A percentile compares a stretch with the other conserved stretches of the same genome.
These are phyloP conservation scores for Meiosimyza platycephala DNA, from an alignment of 2,888 invertebrate species.

Conservation along the genomic window DNA sequence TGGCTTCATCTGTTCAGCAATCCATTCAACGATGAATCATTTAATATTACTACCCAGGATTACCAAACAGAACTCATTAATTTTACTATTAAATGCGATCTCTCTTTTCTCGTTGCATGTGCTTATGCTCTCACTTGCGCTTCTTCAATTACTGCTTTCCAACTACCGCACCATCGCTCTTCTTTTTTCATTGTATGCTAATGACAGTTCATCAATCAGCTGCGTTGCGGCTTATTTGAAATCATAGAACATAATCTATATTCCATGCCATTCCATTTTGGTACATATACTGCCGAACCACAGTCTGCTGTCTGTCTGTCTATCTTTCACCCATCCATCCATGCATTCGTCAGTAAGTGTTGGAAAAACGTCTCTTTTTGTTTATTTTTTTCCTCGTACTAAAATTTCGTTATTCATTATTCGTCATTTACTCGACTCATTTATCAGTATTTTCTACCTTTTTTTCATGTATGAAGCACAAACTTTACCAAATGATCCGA, in stretches of 20 bases:
- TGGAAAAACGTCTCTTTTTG: background rate
- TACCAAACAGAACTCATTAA: constrained; percentile 43
- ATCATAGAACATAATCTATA: constrained; percentile 46
- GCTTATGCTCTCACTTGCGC: too few relatives aligned
- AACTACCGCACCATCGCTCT: background rate
- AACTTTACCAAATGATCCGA: background rate
- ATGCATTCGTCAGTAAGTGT: constrained; percentile 8
- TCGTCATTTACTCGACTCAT: constrained; percentile 50
- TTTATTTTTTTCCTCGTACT: background rate
- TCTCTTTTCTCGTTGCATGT: constrained; percentile 1
- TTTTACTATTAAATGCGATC: constrained; percentile 30
- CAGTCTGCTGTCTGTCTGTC: background rate
- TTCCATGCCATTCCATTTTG: constrained; percentile 35
- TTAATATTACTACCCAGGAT: background rate
- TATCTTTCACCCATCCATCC: constrained; percentile 9
- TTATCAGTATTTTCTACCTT: constrained; percentile 49
- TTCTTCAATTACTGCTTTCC: background rate
- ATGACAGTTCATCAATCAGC: constrained; percentile 53
- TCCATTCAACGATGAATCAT: background rate
- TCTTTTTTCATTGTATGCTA: constrained; percentile 44
- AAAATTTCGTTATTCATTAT: constrained; percentile 41
- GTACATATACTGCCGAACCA: background rate
- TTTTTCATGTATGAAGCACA: constrained; percentile 33
- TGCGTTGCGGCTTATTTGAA: constrained; percentile 43
- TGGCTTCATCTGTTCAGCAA: too few relatives aligned